Conservation (phyloP, 2,888 invertebrate genomes). For the Metalampra italica region DNA sequence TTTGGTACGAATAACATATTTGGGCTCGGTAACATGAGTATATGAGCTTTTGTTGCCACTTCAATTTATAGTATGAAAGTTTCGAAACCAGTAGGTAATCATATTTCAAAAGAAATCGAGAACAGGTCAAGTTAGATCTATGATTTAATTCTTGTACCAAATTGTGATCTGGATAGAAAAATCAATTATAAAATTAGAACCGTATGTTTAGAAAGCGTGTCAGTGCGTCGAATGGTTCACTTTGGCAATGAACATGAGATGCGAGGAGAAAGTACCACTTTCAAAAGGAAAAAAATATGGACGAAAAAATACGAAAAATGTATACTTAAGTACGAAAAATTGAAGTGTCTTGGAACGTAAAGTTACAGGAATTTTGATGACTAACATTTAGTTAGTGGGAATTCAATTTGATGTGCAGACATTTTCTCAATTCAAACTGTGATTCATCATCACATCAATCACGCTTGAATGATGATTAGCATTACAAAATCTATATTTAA, state of each 20-base stretch:
- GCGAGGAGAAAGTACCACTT: slow-evolving; percentile 5
- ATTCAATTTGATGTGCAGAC: neutral
- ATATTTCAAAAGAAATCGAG: slow-evolving; percentile 12
- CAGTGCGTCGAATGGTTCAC: slow-evolving; percentile 7
- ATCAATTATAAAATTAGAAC: slow-evolving; percentile 5
- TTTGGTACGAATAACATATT: slow-evolving; percentile 28
- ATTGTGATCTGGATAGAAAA: slow-evolving; percentile 2
- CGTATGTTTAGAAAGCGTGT: slow-evolving; percentile 14
- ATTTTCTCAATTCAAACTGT: slow-evolving; percentile 26
- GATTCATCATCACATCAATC: slow-evolving; percentile 36
- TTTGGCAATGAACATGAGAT: slow-evolving; percentile 7
- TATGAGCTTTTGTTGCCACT: slow-evolving; percentile 6
- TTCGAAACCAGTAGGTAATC: neutral
- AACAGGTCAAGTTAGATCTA: slow-evolving; percentile 6
- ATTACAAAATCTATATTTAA: slow-evolving; percentile 27
- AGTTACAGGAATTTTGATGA: neutral
- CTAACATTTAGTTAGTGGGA: neutral
- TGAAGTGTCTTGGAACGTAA: neutral
- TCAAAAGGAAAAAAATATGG: slow-evolving; percentile 6
- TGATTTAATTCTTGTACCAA: neutral
- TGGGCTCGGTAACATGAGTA: slow-evolving; percentile 21
- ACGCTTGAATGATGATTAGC: slow-evolving; percentile 26
- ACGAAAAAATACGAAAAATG: neutral
- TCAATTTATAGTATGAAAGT: slow-evolving; percentile 11
- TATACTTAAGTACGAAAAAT: slow-evolving; percentile 1